Conservation (phyloP, 2,888 invertebrate species). For the Meteorus cinctellus region DNA sequence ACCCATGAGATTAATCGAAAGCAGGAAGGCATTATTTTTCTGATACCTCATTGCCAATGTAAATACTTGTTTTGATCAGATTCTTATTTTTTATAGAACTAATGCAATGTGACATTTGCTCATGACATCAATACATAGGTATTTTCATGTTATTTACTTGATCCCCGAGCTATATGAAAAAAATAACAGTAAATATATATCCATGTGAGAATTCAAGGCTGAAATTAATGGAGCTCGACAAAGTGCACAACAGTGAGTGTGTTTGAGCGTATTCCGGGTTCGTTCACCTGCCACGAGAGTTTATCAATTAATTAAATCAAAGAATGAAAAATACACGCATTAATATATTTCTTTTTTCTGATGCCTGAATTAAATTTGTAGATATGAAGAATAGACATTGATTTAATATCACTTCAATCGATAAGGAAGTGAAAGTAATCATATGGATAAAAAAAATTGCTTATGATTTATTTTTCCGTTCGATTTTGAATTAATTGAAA, state of each 20-base stretch:
- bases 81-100: not conserved
- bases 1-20: not conserved
- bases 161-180: conserved; percentile 16
- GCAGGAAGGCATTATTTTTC: conserved; percentile 6
- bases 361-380: not conserved
- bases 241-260: conserved; percentile 25
- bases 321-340: not conserved
- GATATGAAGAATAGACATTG: not conserved
- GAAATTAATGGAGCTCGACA: conserved; percentile 48
- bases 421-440: not conserved
- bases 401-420: not conserved
- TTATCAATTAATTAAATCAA: conserved; percentile 16
- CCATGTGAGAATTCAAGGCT: conserved; percentile 48
- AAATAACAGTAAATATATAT: conserved; percentile 33
- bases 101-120: conserved; percentile 15
- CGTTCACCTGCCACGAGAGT: conserved; percentile 20
- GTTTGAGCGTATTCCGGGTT: conserved; percentile 35
- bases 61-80: not conserved
- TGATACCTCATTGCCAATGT: not conserved
- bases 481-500: conserved; percentile 33
- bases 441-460: conserved; percentile 14
- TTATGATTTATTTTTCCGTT: conserved; percentile 11
- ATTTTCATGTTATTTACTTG: not conserved
- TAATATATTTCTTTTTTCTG: not conserved
- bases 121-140: conserved; percentile 18